Evolutionary conservation across 2,113 vertebrate species (phyloP), one percentile per base, ranked within the genome.

Genomic region (Tursiops truncatus): DNA sequence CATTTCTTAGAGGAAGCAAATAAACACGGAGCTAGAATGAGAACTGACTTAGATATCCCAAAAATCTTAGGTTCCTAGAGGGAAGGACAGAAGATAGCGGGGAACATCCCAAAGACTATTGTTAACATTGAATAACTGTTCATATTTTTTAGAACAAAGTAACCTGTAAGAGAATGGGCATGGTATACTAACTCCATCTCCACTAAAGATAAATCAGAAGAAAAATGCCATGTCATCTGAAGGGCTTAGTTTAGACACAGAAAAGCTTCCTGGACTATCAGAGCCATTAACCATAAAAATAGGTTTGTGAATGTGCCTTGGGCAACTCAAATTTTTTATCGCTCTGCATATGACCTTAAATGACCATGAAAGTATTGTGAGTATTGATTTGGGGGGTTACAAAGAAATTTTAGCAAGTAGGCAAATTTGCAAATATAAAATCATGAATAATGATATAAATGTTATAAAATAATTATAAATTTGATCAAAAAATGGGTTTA

Each of bases 171-270:
- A 82, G 58, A 95, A 91, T 95, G 20, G 23, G 1, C 33, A 63
- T 83, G 26, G 23, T 71, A 11, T 38, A 85, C 60, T 91, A 89
- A 94, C 23, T 89, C 36, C 15, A 53, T 91, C 60, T 67, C 47
- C 73, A 85, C 73, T 92, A 89, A 96, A 71, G 41, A 95, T 79
- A 83, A 97, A 95, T 73, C n/a, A 77, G 33, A 91, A 92, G 77
- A 85, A 96, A 97, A 96, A 62, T 65, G 63, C 41, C 60, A 68
- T 26, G 79, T 23, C 50, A 89, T 47, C 11, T 92, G 65, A 92
- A 88, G 9, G 17, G 23, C 91, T 95, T 96, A 20, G 4, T 96
- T 94, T 94, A 97, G 63, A 76, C 14, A 60, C 10, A 62, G 63
- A 87, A 95, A 68, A 18, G 7, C 11, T 95, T 96, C 68, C 28